Percentiles rank a stretch among this genome's conserved stretches.
Evolutionary conservation across 2,797 vertebrate genomes (phyloP).

Genomic region (Sandelia bainsii): DNA sequence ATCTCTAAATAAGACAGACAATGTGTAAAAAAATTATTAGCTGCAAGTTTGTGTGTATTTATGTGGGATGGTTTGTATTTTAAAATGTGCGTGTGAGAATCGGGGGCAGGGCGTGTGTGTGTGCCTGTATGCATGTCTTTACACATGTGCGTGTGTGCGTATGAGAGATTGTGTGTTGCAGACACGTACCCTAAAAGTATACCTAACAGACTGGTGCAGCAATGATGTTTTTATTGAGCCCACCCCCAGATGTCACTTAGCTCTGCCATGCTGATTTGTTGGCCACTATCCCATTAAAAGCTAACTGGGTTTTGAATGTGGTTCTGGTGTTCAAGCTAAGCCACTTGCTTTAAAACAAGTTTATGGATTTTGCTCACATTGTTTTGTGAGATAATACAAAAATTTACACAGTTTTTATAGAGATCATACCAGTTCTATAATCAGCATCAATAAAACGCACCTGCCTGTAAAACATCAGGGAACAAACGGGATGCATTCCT

Average conservation of each 20-base stretch:
- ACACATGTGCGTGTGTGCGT: conserved; percentile 7
- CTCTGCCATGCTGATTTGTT: conserved; percentile 46
- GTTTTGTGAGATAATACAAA: conserved; percentile 62
- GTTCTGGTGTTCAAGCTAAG: conserved; percentile 46
- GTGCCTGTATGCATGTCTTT: conserved; percentile 12
- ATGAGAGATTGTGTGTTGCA: conserved; percentile 32
- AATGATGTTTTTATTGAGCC: conserved; percentile 35
- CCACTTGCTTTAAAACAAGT: conserved; percentile 43
- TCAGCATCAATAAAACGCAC: conserved; percentile 17
- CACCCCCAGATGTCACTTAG: conserved; percentile 42
- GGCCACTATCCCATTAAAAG: conserved; percentile 29
- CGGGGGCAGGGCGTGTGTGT: conserved; percentile 8
- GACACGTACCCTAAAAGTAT: conserved; percentile 46
- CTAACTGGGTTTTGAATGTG: conserved; percentile 45
- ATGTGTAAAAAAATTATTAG: conserved; percentile 61
- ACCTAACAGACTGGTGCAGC: conserved; percentile 49
- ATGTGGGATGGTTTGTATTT: conserved; percentile 37
- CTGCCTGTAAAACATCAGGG: conserved; percentile 18
- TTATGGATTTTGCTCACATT: conserved; percentile 37
- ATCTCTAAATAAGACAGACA: conserved; percentile 67
- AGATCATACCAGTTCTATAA: conserved; percentile 15
- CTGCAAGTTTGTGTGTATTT: conserved; percentile 59
- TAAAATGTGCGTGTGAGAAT: conserved; percentile 3
- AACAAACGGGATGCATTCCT: conserved; percentile 28
- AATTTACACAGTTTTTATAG: conserved; percentile 3